Evolutionary conservation across 2,888 invertebrate genomes (phyloP), one percentile per base, ranked within the genome.

Genomic region (Temnothorax rugatulus): DNA sequence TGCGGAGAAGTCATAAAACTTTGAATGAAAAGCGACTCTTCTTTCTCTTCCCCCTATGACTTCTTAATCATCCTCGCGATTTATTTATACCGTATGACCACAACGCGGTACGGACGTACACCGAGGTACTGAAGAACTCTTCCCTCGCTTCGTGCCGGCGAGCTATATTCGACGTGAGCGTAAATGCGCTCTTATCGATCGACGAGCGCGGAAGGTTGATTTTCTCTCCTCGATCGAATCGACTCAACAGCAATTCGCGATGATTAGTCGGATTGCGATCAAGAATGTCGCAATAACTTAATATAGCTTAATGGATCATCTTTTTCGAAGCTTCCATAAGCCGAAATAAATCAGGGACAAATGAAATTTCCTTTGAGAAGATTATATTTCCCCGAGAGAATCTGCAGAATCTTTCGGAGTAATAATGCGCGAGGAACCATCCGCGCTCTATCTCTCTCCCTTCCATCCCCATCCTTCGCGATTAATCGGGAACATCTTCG

Each of bases 21-120:
- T 90, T 86, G 88, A 91, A 89, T 87, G 91, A 90, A 90, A 90
- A 91, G 88, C 85, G 89, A 90, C 88, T 91, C 83, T 88, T 71
- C 86, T 84, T 57, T 59, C 21, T n/a, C 54, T n/a, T n/a, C 15
- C 34, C 84, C 66, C 86, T 84, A 89, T 88, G 90, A 87, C 91
- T 90, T 85, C 88, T 90, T 91, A 90, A 90, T 90, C 87, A 86
- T 73, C 61, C 50, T 82, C 85, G 83, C 91, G 86, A 90, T 90
- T 91, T 90, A 90, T 90, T 90, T 88, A 90, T 90, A 86, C 90
- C 34, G 79, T 82, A 86, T 61, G 87, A 86, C 71, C 84, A 76
- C 76, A 83, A 68, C 75, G 29, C 77, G 68, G 57, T 74, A 84
- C 63, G 76, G 73, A 87, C 63, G 54, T 66, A 74, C 71, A 25